These are phyloP conservation scores for Paradoxurus hermaphroditus DNA, from an alignment of 2,113 vertebrate genomes.

Conservation along the genomic window DNA sequence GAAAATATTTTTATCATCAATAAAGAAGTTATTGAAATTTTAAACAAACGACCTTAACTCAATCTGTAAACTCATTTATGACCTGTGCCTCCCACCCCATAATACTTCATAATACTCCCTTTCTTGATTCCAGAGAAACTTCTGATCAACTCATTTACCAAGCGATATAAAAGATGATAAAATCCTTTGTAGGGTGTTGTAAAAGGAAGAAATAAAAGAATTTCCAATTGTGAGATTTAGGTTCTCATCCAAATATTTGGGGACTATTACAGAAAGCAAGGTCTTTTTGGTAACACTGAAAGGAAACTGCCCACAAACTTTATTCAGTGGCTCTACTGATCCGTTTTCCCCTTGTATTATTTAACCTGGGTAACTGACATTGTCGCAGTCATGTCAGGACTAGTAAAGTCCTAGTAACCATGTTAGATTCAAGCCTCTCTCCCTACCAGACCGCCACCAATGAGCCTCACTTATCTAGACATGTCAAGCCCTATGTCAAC, in stretches of 20 bases:
- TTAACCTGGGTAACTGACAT: background rate
- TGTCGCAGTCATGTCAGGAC: background rate
- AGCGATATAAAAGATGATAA: background rate
- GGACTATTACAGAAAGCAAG: background rate
- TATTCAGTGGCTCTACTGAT: background rate
- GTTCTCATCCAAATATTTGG: background rate
- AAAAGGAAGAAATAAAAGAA: slow-evolving; percentile 1
- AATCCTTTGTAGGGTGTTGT: background rate
- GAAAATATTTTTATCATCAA: slow-evolving; percentile 53
- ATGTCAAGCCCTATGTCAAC: background rate
- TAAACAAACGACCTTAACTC: background rate
- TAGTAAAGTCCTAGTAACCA: background rate
- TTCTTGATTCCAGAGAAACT: background rate
- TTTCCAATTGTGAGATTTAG: background rate
- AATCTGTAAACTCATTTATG: background rate
- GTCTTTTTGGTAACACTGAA: background rate
- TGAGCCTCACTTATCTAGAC: background rate
- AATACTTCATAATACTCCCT: background rate
- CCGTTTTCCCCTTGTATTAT: background rate
- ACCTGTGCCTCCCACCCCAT: background rate
- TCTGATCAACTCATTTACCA: background rate
- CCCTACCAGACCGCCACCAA: background rate
- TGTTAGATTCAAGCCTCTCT: background rate
- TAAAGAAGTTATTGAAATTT: slow-evolving; percentile 60
- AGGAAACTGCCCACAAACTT: background rate